These are phyloP conservation scores for Uloborus plumipes DNA, from an alignment of 2,888 invertebrate genomes.

Conservation along the genomic window DNA sequence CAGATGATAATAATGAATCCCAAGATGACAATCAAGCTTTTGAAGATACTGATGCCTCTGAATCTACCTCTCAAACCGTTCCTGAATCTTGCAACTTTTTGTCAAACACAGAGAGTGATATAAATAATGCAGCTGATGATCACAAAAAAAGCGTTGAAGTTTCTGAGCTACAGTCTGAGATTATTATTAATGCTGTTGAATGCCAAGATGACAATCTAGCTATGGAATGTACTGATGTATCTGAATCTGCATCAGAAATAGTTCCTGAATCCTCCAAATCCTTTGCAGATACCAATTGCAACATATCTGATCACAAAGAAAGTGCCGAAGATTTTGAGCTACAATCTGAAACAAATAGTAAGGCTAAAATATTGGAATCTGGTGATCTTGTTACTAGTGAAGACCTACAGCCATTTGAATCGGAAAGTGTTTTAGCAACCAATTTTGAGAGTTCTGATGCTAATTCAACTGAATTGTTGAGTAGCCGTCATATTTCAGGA, in stretches of 20 bases:
- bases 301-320: background rate
- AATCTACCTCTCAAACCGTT: background rate
- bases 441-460: background rate
- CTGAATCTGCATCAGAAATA: background rate
- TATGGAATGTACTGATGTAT: background rate
- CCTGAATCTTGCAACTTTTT: too few species aligned
- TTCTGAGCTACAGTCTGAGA: background rate
- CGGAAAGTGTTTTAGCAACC: background rate
- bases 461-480: background rate
- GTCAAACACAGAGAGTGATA: background rate
- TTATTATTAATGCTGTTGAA: background rate
- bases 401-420: background rate
- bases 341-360: background rate
- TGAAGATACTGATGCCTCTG: background rate
- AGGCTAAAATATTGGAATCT: background rate
- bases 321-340: background rate
- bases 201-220: too few species aligned
- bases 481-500: conserved; percentile 4
- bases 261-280: too few species aligned
- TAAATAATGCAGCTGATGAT: background rate
- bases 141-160: too few species aligned
- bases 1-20: background rate
- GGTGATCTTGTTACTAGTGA: background rate
- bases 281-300: too few species aligned
- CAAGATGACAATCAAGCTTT: too few species aligned